Base-by-base conservation (phyloP, 2,888 invertebrate genomes). In the Acanthosepion esculentum region DNA sequence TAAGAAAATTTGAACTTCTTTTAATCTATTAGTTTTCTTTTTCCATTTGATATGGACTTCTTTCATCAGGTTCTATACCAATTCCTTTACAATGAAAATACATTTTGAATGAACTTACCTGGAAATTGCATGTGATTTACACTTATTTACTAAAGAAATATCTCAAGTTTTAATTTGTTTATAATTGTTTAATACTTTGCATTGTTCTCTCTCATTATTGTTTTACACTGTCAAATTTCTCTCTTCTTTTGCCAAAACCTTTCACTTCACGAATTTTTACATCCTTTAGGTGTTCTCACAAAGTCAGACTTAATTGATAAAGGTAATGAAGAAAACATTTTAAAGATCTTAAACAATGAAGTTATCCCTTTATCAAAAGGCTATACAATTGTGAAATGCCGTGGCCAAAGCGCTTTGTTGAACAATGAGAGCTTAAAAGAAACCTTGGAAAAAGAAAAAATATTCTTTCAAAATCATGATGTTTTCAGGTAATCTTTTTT, bases 301-400 rank as follows among this genome's bases (percentile, higher is more conserved):
- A 95, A 95, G 93, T 94, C 95, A 53, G 95, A 95, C 59, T 50
- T 95, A 91, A 41, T 95, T 12, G 95, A 95, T 92, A 94, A 92
- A 41, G 95, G 95, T 23, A 93, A 94, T 48, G 95, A 95, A 93
- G 18, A 53, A 3, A 64, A 91, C 26, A 93, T 95, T 29, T 33
- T 95, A 15, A 94, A 94, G 33, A 93, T 94, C n/a, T 48, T 95
- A n/a, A 64, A 94, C n/a, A 95, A 95, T 91, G 59, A 94, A 94
- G 93, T 92, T 23, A 64, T 94, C 20, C 93, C 91, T 23, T 91
- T 95, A 53, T 93, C 53, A 91, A 95, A 95, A 91, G 95, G 95
- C 93, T 95, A 95, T 94, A 93, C 94, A 50, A 94, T 95, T 33
- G 95, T 95, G 23, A 95, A 95, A 94, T 95, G 95, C 41, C 95